Evolutionary conservation across 2,797 vertebrate genomes (phyloP), one percentile per base, ranked within the genome.

Genomic region (Adelosebastes latens): DNA sequence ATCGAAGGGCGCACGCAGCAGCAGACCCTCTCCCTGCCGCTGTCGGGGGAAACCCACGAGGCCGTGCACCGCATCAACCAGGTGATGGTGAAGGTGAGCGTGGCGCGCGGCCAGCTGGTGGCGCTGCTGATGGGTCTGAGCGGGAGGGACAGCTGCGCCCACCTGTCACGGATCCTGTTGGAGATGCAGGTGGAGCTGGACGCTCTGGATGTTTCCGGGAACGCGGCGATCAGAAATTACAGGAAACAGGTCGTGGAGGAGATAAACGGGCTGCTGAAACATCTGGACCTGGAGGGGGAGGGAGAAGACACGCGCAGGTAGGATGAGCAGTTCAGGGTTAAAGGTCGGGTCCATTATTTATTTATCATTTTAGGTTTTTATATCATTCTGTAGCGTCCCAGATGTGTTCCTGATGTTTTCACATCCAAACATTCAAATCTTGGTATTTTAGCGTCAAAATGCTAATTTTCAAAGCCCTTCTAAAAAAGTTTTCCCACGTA

Each of bases 191-290:
- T 98, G 4, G 97, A 98, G 82, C 95, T 99, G 93, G 98, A 99
- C 59, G 97, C 98, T 8, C 93, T 99, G 72, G 98, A 99, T 70
- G 98, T 99, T 76, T 98, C 98, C 0, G 98, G 98, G 12, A 96
- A 85, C 22, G 93, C 95, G 0, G 97, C 97, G 1, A 96, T 99
- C 87, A 95, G 98, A 34, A 99, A 99, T 73, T 99, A 99, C 90
- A 95, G 98, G 49, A 98, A 97, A 74, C 98, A 98, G 90, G 98
- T 99, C 0, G 98, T 99, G 75, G 97, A 99, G 88, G 98, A 99
- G 89, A 99, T 99, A 85, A 98, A 99, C 87, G 96, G 96, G 25
- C 92, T 99, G 67, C 94, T 99, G 69, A 98, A 97, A 66, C 98
- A 98, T 59, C 92, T 99, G 85, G 98, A 99, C 85, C 93, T 98